These are phyloP conservation scores for Macrostomum lignano DNA, from an alignment of 1,140 invertebrate species.

Conservation along the genomic window DNA sequence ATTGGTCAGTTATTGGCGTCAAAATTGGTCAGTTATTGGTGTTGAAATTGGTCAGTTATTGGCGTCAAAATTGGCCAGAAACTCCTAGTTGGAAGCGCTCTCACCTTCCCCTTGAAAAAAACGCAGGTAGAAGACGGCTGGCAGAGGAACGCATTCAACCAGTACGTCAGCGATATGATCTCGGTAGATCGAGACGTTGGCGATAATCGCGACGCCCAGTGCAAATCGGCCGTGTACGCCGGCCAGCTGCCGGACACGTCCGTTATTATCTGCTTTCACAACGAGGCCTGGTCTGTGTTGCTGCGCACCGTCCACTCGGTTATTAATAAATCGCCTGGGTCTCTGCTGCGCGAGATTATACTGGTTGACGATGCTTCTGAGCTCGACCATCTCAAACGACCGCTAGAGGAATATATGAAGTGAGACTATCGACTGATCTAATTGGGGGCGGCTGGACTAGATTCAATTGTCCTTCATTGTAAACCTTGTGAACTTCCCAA, in stretches of 20 bases:
- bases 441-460: too few species aligned
- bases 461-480: too few species aligned
- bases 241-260: conserved; percentile 64
- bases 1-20: too few species aligned
- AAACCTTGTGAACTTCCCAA: too few species aligned
- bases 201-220: conserved; percentile 69
- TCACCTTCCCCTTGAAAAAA: too few species aligned
- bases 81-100: conserved; percentile 40
- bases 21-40: too few species aligned
- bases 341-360: conserved; percentile 60
- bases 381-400: conserved; percentile 65
- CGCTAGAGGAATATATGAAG: conserved; percentile 70
- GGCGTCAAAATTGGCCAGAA: conserved; percentile 1
- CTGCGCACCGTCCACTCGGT: conserved; percentile 59
- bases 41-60: too few species aligned
- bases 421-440: too few species aligned
- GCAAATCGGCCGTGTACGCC: too few species aligned
- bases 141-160: conserved; percentile 91
- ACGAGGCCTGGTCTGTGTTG: conserved; percentile 59
- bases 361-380: conserved; percentile 75
- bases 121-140: conserved; percentile 69
- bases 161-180: conserved; percentile 85
- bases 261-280: conserved; percentile 57
- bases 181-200: conserved; percentile 69
- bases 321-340: conserved; percentile 44